phyloP scores from a whole-genome alignment of 1,140 invertebrate genomes.

The Agrypnia vestita region DNA sequence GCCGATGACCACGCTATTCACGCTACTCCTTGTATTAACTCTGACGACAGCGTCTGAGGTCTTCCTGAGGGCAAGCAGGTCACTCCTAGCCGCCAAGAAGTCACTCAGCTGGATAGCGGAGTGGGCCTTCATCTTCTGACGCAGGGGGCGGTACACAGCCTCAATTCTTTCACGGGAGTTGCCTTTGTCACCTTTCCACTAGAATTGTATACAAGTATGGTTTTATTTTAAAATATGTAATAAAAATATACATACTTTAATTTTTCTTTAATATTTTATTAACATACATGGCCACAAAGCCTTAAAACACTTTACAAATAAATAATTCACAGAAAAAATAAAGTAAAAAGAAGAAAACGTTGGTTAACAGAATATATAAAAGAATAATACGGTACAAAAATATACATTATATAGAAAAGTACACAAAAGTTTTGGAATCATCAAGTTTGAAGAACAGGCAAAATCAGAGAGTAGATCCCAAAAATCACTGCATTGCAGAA shows the following conservation, averaged over 20 bases:
- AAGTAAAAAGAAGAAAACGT: too few species aligned
- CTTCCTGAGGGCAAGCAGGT: slow-evolving; percentile 89
- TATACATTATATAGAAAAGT: too few species aligned
- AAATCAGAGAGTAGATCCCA: too few species aligned
- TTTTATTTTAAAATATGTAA: neutral
- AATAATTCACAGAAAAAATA: too few species aligned
- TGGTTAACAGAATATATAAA: too few species aligned
- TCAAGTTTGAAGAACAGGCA: too few species aligned
- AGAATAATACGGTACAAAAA: too few species aligned
- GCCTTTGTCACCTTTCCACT: slow-evolving; percentile 91
- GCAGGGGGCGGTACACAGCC: slow-evolving; percentile 79
- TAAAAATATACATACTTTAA: neutral
- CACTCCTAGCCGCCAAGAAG: slow-evolving; percentile 87
- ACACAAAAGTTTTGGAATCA: too few species aligned
- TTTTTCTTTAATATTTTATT: too few species aligned
- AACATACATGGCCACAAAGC: too few species aligned
- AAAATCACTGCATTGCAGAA: too few species aligned
- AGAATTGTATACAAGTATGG: neutral
- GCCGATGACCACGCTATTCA: slow-evolving; percentile 93
- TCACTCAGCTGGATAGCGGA: slow-evolving; percentile 80
- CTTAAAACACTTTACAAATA: too few species aligned
- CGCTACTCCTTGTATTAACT: slow-evolving; percentile 84
- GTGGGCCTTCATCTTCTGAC: slow-evolving; percentile 77
- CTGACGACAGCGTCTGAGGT: slow-evolving; percentile 87
- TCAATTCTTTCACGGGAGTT: slow-evolving; percentile 83